Percentiles rank a stretch among this genome's conserved stretches.
Conservation (phyloP, 2,888 invertebrate species). For the Hofmannophila pseudospretella region DNA sequence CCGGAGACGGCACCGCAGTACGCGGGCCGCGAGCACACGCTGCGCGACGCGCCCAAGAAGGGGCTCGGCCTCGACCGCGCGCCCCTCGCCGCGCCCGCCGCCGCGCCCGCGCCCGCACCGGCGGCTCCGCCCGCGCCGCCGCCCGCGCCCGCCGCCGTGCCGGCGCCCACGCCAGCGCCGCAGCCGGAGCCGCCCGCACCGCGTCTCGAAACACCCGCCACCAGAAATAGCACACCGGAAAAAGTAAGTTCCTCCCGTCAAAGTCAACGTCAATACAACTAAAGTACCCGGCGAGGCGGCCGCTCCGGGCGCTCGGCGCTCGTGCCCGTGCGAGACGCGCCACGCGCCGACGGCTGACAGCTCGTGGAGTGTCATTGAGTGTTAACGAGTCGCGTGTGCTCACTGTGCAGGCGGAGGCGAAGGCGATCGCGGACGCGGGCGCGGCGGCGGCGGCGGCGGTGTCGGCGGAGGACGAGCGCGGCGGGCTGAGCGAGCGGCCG, state of each 20-base stretch:
- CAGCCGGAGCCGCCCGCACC: constrained; percentile 8
- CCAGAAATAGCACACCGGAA: too few relatives aligned
- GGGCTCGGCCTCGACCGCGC: constrained; percentile 34
- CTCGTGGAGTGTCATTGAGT: too few relatives aligned
- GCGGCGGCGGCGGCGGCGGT: constrained; percentile 9
- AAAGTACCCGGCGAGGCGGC: too few relatives aligned
- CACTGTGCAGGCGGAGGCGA: constrained; percentile 11
- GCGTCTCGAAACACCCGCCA: constrained; percentile 5
- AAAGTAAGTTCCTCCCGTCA: too few relatives aligned
- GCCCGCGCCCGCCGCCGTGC: neutral
- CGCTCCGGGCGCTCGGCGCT: too few relatives aligned
- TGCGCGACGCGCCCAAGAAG: constrained; percentile 62
- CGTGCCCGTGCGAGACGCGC: too few relatives aligned
- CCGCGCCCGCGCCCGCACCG: constrained; percentile 8
- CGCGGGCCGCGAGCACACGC: constrained; percentile 28
- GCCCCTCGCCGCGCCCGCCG: constrained; percentile 12
- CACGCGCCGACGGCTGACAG: neutral
- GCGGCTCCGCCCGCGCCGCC: constrained; percentile 7
- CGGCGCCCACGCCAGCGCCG: constrained; percentile 10
- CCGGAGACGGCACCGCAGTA: constrained; percentile 59
- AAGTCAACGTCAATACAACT: too few relatives aligned
- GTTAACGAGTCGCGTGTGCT: too few relatives aligned
- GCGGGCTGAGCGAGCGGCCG: constrained; percentile 82
- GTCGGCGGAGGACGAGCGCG: constrained; percentile 58
- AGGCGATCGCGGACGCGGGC: constrained; percentile 14